A percentile compares a stretch with the other conserved stretches of the same genome.
Conservation (phyloP, 2,113 vertebrate genomes). For the Ceyx cyanopectus region DNA sequence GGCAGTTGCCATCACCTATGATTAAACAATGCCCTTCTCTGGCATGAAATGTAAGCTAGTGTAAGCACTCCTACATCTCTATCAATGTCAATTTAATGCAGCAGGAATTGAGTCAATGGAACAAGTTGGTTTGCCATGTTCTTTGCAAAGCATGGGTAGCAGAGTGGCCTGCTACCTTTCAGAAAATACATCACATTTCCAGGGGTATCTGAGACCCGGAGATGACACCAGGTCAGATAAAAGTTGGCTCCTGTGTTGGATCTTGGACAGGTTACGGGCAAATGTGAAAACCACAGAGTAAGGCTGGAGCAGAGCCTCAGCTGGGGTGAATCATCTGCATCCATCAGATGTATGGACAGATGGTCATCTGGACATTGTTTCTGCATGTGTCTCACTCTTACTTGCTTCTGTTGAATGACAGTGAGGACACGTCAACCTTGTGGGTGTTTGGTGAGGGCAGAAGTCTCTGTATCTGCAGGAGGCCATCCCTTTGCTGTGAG, state of each 20-base stretch:
- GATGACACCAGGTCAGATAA: not conserved
- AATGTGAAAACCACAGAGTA: not conserved
- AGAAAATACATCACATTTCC: not conserved
- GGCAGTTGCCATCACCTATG: not conserved
- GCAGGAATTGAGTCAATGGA: not conserved
- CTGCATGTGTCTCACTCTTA: not conserved
- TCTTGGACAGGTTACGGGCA: not conserved
- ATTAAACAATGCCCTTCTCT: not conserved
- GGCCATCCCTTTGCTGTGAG: not conserved
- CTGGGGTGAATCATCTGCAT: not conserved
- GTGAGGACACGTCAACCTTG: not conserved
- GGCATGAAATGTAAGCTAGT: not conserved
- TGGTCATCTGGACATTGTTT: not conserved
- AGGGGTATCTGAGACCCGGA: not conserved
- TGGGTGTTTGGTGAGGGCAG: not conserved
- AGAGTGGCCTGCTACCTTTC: not conserved
- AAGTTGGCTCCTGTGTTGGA: not conserved
- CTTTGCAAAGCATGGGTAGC: not conserved
- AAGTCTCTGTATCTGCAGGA: not conserved
- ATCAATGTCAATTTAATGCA: not conserved
- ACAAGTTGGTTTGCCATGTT: not conserved
- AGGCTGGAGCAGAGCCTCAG: not conserved
- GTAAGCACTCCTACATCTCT: not conserved
- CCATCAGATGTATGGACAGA: not conserved
- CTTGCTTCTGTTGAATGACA: not conserved